Evolutionary conservation across 2,797 vertebrate genomes (phyloP).

Genomic region (Vespertilio murinus): DNA sequence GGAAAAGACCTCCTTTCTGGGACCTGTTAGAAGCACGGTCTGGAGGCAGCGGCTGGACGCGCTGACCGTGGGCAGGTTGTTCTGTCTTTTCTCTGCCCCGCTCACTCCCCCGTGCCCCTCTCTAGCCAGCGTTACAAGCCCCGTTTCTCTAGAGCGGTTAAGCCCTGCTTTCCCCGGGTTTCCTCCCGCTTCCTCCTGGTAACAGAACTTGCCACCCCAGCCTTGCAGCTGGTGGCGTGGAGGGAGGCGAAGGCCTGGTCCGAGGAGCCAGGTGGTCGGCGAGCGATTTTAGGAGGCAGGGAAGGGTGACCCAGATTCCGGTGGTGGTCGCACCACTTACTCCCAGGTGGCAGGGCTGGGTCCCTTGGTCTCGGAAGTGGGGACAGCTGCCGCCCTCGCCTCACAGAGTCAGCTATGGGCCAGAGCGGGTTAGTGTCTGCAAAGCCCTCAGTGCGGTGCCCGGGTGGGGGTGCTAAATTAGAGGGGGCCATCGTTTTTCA

Average conservation of each 20-base stretch:
- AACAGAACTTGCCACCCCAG: background rate
- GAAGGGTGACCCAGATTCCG: background rate
- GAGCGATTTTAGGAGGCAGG: background rate
- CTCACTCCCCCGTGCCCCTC: background rate
- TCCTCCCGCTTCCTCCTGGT: background rate
- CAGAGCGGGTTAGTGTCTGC: rapidly evolving
- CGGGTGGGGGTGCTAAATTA: background rate
- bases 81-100: background rate
- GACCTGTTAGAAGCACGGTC: rapidly evolving
- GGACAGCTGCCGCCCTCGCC: background rate
- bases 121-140: background rate
- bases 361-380: background rate
- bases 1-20: background rate
- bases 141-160: background rate
- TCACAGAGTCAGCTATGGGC: rapidly evolving
- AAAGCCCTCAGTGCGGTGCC: background rate
- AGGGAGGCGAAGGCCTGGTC: background rate
- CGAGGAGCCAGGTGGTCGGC: background rate
- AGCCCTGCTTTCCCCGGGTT: background rate
- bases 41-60: background rate
- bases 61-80: background rate
- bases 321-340: background rate
- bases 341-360: background rate
- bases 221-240: background rate
- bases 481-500: background rate